A percentile compares a stretch with the other conserved stretches of the same genome.
phyloP scores from a whole-genome alignment of 2,113 vertebrate species.

The Orientallactaga bullata region DNA sequence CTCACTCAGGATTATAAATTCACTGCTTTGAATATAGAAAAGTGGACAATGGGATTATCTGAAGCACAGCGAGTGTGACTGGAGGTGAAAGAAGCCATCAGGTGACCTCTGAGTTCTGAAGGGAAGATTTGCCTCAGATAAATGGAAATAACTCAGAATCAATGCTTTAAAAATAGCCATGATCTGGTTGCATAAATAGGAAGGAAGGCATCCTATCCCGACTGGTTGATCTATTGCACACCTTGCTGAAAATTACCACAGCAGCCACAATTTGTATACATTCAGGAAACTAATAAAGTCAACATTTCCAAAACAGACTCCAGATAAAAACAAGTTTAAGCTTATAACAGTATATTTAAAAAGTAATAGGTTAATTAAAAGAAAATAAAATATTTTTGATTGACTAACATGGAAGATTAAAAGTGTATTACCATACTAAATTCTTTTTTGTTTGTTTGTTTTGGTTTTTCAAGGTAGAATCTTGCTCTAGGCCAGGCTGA shows the following conservation, averaged over 20 bases:
- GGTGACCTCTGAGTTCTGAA: neutral
- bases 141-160: neutral
- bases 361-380: conserved; percentile 4
- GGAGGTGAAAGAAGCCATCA: neutral
- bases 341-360: neutral
- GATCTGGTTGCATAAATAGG: neutral
- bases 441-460: neutral
- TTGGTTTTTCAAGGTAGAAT: too few species aligned
- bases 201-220: neutral
- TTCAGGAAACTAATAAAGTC: neutral
- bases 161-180: neutral
- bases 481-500: too few species aligned
- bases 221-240: neutral
- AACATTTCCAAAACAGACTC: neutral
- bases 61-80: neutral
- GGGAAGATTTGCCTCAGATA: conserved; percentile 23
- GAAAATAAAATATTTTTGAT: neutral
- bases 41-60: neutral
- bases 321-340: neutral
- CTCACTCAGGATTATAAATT: neutral
- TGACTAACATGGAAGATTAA: neutral
- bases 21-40: neutral
- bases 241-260: conserved; percentile 15
- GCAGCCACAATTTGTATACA: neutral
- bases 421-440: neutral